Evolutionary conservation across 2,113 vertebrate genomes (phyloP).

Genomic region (Poecilia latipinna): DNA sequence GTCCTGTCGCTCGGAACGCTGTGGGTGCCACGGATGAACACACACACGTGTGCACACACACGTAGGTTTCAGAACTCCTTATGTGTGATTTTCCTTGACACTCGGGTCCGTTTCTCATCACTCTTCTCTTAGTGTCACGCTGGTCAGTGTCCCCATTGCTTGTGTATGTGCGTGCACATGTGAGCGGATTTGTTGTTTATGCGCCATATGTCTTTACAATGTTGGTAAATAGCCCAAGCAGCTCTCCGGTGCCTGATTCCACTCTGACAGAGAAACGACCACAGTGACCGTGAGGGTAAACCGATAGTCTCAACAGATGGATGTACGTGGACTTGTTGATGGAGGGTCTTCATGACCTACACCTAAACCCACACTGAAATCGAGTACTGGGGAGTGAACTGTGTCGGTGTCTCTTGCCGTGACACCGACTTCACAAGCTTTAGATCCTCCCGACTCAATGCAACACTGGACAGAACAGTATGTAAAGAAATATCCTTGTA

Average conservation of each 20-base stretch:
- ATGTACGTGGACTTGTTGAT: slow-evolving; percentile 47
- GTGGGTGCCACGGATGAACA: slow-evolving; percentile 9
- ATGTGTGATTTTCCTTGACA: slow-evolving; percentile 65
- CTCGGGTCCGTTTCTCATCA: slow-evolving; percentile 42
- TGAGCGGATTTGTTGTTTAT: slow-evolving; percentile 48
- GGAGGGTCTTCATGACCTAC: slow-evolving; percentile 45
- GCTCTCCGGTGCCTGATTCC: slow-evolving; percentile 41
- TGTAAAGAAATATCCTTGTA: not conserved
- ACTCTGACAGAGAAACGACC: slow-evolving; percentile 57
- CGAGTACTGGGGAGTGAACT: slow-evolving; percentile 5
- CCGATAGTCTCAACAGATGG: slow-evolving; percentile 38
- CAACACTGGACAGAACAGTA: not conserved
- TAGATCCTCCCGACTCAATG: not conserved
- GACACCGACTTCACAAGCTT: slow-evolving; percentile 5
- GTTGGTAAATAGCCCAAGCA: slow-evolving; percentile 54
- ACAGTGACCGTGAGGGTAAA: slow-evolving; percentile 56
- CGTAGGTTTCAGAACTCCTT: slow-evolving; percentile 3
- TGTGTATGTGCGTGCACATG: slow-evolving; percentile 45
- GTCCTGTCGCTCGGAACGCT: slow-evolving; percentile 50
- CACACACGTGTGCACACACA: not conserved
- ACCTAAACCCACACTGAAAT: slow-evolving; percentile 15
- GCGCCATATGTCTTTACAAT: slow-evolving; percentile 60
- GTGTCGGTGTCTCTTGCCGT: not conserved
- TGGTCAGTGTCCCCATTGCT: slow-evolving; percentile 30
- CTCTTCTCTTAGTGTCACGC: slow-evolving; percentile 49